Evolutionary conservation across 2,113 vertebrate genomes (phyloP).

Genomic region (Tringa solitaria): DNA sequence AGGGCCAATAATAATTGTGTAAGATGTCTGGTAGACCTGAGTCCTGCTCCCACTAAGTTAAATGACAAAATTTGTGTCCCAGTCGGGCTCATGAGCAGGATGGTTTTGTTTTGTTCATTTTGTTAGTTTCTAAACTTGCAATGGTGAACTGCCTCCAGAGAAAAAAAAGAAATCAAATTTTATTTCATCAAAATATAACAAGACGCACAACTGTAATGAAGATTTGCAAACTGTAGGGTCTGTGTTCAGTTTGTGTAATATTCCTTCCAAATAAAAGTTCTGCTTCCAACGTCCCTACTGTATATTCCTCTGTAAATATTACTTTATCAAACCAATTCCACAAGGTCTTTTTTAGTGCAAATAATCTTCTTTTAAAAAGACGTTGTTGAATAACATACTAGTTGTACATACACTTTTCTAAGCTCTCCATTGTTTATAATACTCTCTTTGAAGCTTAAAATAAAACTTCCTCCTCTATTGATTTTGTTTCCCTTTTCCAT

Average conservation of each 20-base stretch:
- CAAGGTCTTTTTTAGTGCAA: constrained; percentile 43
- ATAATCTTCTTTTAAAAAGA: constrained; percentile 33
- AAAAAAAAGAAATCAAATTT: constrained; percentile 4
- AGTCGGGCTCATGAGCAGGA: not conserved
- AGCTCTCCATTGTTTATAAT: constrained; percentile 64
- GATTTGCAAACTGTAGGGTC: constrained; percentile 58
- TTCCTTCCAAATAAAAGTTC: constrained; percentile 72
- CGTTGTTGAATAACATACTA: constrained; percentile 28
- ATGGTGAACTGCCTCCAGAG: constrained; percentile 28
- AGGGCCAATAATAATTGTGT: not conserved
- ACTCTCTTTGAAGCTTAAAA: constrained; percentile 59
- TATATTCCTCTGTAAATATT: constrained; percentile 71
- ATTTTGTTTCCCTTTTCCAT: constrained; percentile 63
- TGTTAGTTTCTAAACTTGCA: not conserved
- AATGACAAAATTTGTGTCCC: not conserved
- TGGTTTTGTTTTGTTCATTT: not conserved
- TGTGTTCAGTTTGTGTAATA: constrained; percentile 64
- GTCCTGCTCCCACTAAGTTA: not conserved
- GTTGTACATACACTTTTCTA: constrained; percentile 68
- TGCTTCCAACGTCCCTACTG: constrained; percentile 54
- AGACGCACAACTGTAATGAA: constrained; percentile 61
- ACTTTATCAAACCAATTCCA: constrained; percentile 30
- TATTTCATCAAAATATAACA: constrained; percentile 21
- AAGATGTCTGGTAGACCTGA: not conserved
- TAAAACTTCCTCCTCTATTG: constrained; percentile 63